phyloP scores from a whole-genome alignment of 2,888 invertebrate species.

The Acleris laterana region DNA sequence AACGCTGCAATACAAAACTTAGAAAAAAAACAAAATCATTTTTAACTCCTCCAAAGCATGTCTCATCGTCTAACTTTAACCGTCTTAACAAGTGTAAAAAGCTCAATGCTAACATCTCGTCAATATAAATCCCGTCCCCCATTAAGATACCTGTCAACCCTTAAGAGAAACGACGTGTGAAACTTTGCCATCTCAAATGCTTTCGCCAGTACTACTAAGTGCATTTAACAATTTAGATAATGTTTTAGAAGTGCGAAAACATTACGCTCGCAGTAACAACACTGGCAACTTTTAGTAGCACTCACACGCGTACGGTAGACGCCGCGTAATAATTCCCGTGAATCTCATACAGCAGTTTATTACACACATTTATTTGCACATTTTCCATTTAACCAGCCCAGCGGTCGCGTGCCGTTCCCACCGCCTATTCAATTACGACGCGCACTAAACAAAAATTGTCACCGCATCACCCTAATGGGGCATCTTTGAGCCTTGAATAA shows the following conservation, averaged over 20 bases:
- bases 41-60: background rate
- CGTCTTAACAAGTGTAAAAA: slow-evolving; percentile 8
- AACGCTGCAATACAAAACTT: slow-evolving; percentile 1
- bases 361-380: slow-evolving; percentile 72
- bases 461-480: slow-evolving; percentile 75
- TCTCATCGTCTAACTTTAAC: slow-evolving; percentile 2
- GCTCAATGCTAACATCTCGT: slow-evolving; percentile 15
- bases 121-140: slow-evolving; percentile 2
- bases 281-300: slow-evolving; percentile 56
- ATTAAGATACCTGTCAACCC: slow-evolving; percentile 43
- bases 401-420: slow-evolving; percentile 75
- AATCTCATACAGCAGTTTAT: slow-evolving; percentile 68
- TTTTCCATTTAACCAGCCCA: slow-evolving; percentile 54
- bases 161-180: slow-evolving; percentile 54
- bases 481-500: slow-evolving; percentile 73
- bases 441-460: slow-evolving; percentile 72
- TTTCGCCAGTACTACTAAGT: slow-evolving; percentile 60
- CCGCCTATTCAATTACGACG: slow-evolving; percentile 80
- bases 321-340: slow-evolving; percentile 58
- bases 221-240: slow-evolving; percentile 78
- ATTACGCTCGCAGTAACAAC: slow-evolving; percentile 57
- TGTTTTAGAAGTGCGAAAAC: slow-evolving; percentile 60
- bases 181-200: slow-evolving; percentile 53
- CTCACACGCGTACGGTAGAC: slow-evolving; percentile 45
- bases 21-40: background rate